Evolutionary conservation across 1,140 invertebrate species (phyloP), one percentile per base, ranked within the genome.

Genomic region (Nasonia giraulti): DNA sequence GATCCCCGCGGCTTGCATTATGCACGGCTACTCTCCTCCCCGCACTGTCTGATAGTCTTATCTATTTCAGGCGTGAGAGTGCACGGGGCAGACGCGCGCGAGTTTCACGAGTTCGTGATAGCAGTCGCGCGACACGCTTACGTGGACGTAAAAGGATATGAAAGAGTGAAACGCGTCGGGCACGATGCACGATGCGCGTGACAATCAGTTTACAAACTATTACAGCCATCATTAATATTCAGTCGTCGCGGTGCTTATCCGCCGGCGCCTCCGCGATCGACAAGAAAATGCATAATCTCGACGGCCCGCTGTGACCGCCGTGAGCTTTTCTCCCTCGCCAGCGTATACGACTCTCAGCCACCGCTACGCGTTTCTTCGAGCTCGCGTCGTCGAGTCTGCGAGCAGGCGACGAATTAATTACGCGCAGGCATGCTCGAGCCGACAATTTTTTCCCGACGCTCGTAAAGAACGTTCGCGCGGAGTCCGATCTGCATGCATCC

Each of bases 251-350:
- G 90, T 90, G 90, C 90, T 92, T 92, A 91, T 91, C 90, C 89
- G 85, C 78, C 89, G 85, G 78, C 89, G 87, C 85, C 87, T 87
- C 89, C 17, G 14, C 14, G 55, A 62, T 27, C 27, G 91, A 92
- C 91, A 92, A 92, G 91, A 92, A 92, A 92, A 92, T 92, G 91
- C 91, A 92, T 92, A 92, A 92, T 92, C 91, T 87, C 89, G 87
- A 85, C 87, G 88, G 85, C 37, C n/a, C 20, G 17, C 10, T 71
- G 62, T 14, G 40, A 47, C 2, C 68, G 17, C 37, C 55, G n/a
- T 62, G 55, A 62, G 55, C 17, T 62, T 69, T n/a, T 47, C 40
- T 71, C 31, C 37, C 31, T 40, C 62, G 11, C 23, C 33, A 10
- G 31, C n/a, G n/a, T n/a, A n/a, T n/a, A n/a, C n/a, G n/a, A n/a